These are phyloP conservation scores for Pyxicephalus adspersus DNA, from an alignment of 2,113 vertebrate species.

Conservation along the genomic window DNA sequence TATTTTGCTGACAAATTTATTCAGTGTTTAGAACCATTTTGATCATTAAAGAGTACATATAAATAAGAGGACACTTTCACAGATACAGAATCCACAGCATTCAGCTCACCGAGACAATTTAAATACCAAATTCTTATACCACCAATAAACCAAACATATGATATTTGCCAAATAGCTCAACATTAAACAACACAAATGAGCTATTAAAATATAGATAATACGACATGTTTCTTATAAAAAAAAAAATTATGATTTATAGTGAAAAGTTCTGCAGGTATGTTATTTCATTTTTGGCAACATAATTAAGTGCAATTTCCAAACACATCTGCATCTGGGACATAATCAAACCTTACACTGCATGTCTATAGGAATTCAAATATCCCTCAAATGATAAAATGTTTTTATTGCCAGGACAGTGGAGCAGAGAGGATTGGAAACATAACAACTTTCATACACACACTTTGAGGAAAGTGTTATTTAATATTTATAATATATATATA, in stretches of 20 bases:
- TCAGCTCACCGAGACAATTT: conserved; percentile 57
- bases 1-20: conserved; percentile 92
- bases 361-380: too few relatives aligned
- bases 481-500: too few relatives aligned
- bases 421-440: too few relatives aligned
- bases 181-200: neutral
- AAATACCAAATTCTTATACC: conserved; percentile 49
- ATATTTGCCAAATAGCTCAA: conserved; percentile 36
- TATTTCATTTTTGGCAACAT: conserved; percentile 83
- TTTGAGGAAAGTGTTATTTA: too few relatives aligned
- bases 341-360: neutral
- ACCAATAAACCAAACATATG: conserved; percentile 48
- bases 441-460: too few relatives aligned
- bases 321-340: neutral
- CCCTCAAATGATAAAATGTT: too few relatives aligned
- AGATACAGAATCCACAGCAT: conserved; percentile 67
- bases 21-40: conserved; percentile 78
- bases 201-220: conserved; percentile 55
- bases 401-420: too few relatives aligned
- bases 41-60: conserved; percentile 87
- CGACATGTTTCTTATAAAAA: conserved; percentile 9
- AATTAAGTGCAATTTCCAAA: conserved; percentile 69
- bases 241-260: conserved; percentile 7
- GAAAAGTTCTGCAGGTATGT: neutral
- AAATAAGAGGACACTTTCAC: conserved; percentile 83